Base-by-base conservation (phyloP, 2,888 invertebrate genomes). In the Kryphioiulus occultus region DNA sequence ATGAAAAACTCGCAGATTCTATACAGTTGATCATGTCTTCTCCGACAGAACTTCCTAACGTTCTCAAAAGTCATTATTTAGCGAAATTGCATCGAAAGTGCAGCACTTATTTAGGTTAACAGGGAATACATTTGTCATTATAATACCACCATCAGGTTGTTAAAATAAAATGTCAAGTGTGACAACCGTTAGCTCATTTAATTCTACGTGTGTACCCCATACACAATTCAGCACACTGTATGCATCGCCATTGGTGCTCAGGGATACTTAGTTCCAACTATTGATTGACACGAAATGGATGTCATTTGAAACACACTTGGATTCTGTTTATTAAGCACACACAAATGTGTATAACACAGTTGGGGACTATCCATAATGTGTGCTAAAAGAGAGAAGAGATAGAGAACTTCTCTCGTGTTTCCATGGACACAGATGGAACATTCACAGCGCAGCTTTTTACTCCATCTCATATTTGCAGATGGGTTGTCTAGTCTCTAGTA, bases 381-480 rank as follows among this genome's bases (percentile, higher is more conserved):
- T 68, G 26, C 68, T 26, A n/a, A 68, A 26, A 68, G 26, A 68
- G 68, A 68, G 68, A 26, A 68, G 68, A 68, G 68, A 68, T 68
- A 26, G 68, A 7, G 68, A 68, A 68, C 26, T 68, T 68, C 68
- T 68, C 68, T 68, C 68, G 12, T 68, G 68, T 68, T 68, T 68
- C 68, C 68, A 68, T 26, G 68, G 26, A 68, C 68, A 68, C 68
- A 68, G 68, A 68, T 68, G 68, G 68, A 68, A 68, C 68, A 68
- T 68, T 68, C 68, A 68, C 68, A 68, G 22, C 68, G 26, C 26
- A 68, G 68, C 22, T 68, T 3, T 22, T 26, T 68, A 26, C 12
- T 10, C 26, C n/a, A 10, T 26, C 9, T n/a, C n/a, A n/a, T 68
- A 68, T 68, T 22, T 68, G 26, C 68, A 22, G 68, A 68, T 9